Evolutionary conservation across 2,797 vertebrate genomes (phyloP), one percentile per base, ranked within the genome.

Genomic region (Lycodopsis pacificus): DNA sequence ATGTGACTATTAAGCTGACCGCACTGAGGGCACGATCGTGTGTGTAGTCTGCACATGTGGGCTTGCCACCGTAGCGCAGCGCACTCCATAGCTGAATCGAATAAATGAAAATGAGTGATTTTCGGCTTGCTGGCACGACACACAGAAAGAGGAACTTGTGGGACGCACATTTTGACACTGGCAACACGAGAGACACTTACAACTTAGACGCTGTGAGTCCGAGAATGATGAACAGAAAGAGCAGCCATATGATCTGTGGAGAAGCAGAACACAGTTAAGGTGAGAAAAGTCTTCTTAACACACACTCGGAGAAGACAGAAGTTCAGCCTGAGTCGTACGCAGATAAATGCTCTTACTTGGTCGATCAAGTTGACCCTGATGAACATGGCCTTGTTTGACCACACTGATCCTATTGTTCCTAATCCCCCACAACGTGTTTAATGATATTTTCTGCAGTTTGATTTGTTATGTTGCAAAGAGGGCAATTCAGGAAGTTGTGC

Each of bases 161-260:
- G 1, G 25, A 57, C 1, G 11, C 27, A 70, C 22, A 36, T 7
- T 32, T 7, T 34, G 53, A 61, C 15, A 48, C 44, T 3, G n/a
- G 40, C 11, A 80, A 73, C 44, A 64, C 5, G 17, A 59, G 14
- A 30, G 25, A 84, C 71, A 97, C 98, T 98, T 91, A 99, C 98
- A 99, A 99, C 57, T 98, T 97, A 4, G 96, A 97, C 0, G 98
- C 98, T 0, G 96, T 93, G 77, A 98, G 95, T 20, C 96, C 96
- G 0, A 99, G 97, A 77, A 97, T 88, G 68, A 97, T 20, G 67
- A 99, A 99, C 72, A 99, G 91, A 88, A 96, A 95, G 4, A 97
- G 57, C 15, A 99, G 94, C 98, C 97, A 99, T 57, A 97, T n/a
- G n/a, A 92, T 91, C 98, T 99, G 93, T 1, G 77, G 71, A 76